Evolutionary conservation across 2,797 vertebrate genomes (phyloP), one percentile per base, ranked within the genome.

Genomic region (Gymnodraco acuticeps): DNA sequence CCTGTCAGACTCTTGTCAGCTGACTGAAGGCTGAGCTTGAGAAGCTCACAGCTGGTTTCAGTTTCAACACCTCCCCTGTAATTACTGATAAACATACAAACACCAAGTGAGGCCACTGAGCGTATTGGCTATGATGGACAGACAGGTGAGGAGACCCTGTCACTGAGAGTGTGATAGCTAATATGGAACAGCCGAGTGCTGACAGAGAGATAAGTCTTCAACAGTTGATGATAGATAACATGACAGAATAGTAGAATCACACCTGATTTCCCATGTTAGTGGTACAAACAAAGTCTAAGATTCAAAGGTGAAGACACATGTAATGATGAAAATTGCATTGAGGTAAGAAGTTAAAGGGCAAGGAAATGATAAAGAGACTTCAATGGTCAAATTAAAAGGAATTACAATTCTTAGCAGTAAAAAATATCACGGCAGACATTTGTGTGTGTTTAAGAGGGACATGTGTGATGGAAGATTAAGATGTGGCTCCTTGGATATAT

Each of bases 61-160:
- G 66, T 91, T 83, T 83, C 68, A 70, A 83, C 83, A 84, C 89
- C 84, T 82, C 83, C 38, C 64, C 62, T 75, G 84, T 76, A 89
- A 89, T 92, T 78, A 78, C 87, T 84, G 84, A 92, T 87, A 91
- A 90, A 90, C 87, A 78, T 16, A 61, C 78, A 85, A 84, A 84
- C 78, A 83, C 64, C 70, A 78, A 59, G 63, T 2, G 60, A 78
- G 77, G 86, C 77, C 78, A 78, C 66, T 50, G 67, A 82, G 67
- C 10, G 70, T 70, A 52, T 70, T 42, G 67, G 62, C 64, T 60
- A 53, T 89, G 89, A 91, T 80, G 70, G 88, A 90, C 90, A 75
- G 85, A 92, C 89, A 91, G 92, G 90, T 92, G 90, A 86, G 85
- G 82, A 89, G 81, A 86, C 60, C 73, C 56, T 31, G 42, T 80